A percentile compares a stretch with the other conserved stretches of the same genome.
phyloP scores from a whole-genome alignment of 1,140 invertebrate species.

The Hylaeus anthracinus region DNA sequence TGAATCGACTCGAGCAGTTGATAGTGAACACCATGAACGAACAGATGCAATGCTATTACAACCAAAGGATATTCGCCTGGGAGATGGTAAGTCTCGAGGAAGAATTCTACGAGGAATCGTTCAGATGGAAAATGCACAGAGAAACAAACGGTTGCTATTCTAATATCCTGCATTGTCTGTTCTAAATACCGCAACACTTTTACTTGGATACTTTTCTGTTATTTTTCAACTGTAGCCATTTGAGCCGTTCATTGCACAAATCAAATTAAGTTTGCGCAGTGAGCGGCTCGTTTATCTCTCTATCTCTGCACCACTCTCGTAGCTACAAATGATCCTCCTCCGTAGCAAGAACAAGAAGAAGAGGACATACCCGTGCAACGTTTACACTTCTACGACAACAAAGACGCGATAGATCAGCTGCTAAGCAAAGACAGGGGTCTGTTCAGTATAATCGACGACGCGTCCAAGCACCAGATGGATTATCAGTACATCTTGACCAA shows the following conservation, averaged over 20 bases:
- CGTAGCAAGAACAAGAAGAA: conserved; percentile 87
- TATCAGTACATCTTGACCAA: conserved; percentile 84
- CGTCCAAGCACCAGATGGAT: conserved; percentile 85
- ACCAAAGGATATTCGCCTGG: conserved; percentile 93
- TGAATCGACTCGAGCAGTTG: conserved; percentile 93
- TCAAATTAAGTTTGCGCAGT: too few species aligned
- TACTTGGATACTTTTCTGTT: too few species aligned
- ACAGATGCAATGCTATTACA: conserved; percentile 93
- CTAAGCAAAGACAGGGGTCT: conserved; percentile 91
- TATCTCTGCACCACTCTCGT: too few species aligned
- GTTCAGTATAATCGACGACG: conserved; percentile 94
- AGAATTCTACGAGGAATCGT: background rate
- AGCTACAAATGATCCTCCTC: background rate
- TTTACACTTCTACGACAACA: conserved; percentile 93
- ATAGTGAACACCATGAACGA: conserved; percentile 94
- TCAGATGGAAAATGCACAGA: too few species aligned
- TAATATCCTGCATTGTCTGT: too few species aligned
- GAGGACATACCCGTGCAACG: conserved; percentile 89
- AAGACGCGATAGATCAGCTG: conserved; percentile 91
- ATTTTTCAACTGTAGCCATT: too few species aligned
- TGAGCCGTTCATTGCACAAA: too few species aligned
- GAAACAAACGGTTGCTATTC: too few species aligned
- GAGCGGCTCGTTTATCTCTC: too few species aligned
- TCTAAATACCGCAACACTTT: too few species aligned
- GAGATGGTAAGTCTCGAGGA: conserved; percentile 84